These are phyloP conservation scores for Dicyrtoma fusca DNA, from an alignment of 2,888 invertebrate species.

Conservation along the genomic window DNA sequence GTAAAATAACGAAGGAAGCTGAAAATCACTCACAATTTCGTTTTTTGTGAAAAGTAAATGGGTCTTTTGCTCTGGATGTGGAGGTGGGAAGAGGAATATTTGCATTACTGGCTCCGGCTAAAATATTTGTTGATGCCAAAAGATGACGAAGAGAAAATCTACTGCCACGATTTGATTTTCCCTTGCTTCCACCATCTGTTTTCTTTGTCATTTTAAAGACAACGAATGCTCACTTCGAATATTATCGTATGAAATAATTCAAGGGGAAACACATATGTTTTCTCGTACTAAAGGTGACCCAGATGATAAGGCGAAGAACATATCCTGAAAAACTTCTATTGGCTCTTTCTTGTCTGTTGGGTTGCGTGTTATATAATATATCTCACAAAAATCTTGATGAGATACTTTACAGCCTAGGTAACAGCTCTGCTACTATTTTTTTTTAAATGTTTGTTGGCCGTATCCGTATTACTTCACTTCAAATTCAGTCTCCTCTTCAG, in stretches of 20 bases:
- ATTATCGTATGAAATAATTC: conserved; percentile 1
- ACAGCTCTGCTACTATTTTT: too few relatives aligned
- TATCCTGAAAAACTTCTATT: background rate
- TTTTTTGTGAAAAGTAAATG: conserved; percentile 46
- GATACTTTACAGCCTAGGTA: too few relatives aligned
- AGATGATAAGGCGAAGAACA: conserved; percentile 2
- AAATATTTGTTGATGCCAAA: conserved; percentile 48
- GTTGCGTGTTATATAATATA: too few relatives aligned
- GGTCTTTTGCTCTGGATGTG: conserved; percentile 47
- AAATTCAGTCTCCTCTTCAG: too few relatives aligned
- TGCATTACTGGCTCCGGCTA: conserved; percentile 50
- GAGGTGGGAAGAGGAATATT: conserved; percentile 50
- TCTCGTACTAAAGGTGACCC: conserved; percentile 7
- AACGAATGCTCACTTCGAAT: background rate
- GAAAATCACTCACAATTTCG: conserved; percentile 48
- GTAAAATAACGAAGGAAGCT: conserved; percentile 37
- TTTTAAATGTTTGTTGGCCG: background rate
- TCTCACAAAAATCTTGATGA: too few relatives aligned
- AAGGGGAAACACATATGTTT: background rate
- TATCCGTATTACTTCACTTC: background rate
- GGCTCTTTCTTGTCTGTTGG: too few relatives aligned
- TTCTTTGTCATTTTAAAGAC: conserved; percentile 51
- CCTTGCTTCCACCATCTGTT: conserved; percentile 47
- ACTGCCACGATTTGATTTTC: conserved; percentile 45
- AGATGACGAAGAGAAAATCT: conserved; percentile 54